Percentiles rank a stretch among this genome's conserved stretches.
Evolutionary conservation across 2,888 invertebrate species (phyloP).

Genomic region (Tholera decimalis): DNA sequence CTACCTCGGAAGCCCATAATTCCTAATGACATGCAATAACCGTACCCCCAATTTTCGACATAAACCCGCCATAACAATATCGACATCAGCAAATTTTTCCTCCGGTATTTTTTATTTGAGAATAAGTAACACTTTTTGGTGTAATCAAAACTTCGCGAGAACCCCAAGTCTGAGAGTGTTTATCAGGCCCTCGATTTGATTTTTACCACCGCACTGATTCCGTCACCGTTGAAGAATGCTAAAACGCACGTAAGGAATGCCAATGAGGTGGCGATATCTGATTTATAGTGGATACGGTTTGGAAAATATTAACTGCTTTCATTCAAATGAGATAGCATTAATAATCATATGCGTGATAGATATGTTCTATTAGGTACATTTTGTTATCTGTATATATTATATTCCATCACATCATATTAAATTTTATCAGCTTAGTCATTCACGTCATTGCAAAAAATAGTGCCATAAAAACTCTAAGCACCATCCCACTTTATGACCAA

Average conservation of each 20-base stretch:
- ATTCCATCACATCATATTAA: not conserved
- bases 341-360: constrained; percentile 3
- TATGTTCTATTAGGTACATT: too few relatives aligned
- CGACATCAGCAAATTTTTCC: constrained; percentile 90
- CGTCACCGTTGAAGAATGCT: constrained; percentile 79
- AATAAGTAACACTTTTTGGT: constrained; percentile 90
- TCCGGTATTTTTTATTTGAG: constrained; percentile 85
- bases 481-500: constrained; percentile 61
- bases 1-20: constrained; percentile 90
- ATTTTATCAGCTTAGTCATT: too few relatives aligned
- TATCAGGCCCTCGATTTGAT: constrained; percentile 91
- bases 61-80: constrained; percentile 92
- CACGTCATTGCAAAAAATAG: not conserved
- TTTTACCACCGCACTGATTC: constrained; percentile 88
- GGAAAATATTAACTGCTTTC: constrained; percentile 38
- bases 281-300: constrained; percentile 69
- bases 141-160: constrained; percentile 89
- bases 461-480: constrained; percentile 23
- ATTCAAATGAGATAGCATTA: constrained; percentile 11
- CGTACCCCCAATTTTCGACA: constrained; percentile 91
- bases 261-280: constrained; percentile 71
- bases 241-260: constrained; percentile 77
- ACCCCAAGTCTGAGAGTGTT: constrained; percentile 78
- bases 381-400: too few relatives aligned
- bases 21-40: constrained; percentile 92